phyloP scores from a whole-genome alignment of 1,140 invertebrate genomes.

The Drosophila biarmipes region DNA sequence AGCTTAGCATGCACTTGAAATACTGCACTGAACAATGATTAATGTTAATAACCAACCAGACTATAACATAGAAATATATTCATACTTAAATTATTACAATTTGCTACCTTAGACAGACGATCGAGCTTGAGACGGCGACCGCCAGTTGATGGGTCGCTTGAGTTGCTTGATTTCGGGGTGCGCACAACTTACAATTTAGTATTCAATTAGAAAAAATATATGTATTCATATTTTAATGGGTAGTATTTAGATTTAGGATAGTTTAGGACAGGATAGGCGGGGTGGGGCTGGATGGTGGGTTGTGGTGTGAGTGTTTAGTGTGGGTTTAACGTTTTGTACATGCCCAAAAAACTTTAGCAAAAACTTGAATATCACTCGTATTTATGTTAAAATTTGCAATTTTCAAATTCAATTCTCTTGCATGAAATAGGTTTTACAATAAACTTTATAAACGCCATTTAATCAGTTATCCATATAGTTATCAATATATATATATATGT shows the following conservation, averaged over 20 bases:
- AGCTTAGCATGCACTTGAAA: constrained; percentile 50
- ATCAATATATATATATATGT: constrained; percentile 25
- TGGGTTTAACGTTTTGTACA: constrained; percentile 52
- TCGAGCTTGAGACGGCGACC: constrained; percentile 46
- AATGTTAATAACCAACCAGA: constrained; percentile 53
- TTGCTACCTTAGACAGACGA: constrained; percentile 44
- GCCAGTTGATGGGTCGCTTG: constrained; percentile 7
- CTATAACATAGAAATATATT: constrained; percentile 52
- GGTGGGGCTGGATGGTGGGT: too few relatives aligned
- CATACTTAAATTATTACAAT: constrained; percentile 54
- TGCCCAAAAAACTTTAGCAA: constrained; percentile 54
- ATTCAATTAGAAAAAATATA: constrained; percentile 51
- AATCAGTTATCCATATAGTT: constrained; percentile 46
- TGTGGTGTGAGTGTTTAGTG: constrained; percentile 21
- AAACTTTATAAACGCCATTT: constrained; percentile 67
- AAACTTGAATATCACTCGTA: constrained; percentile 59
- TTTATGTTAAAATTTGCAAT: constrained; percentile 59
- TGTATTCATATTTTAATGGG: constrained; percentile 33
- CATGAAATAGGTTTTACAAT: constrained; percentile 73
- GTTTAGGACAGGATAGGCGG: neutral
- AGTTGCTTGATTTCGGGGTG: constrained; percentile 31
- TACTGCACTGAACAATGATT: constrained; percentile 52
- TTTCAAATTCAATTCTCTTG: constrained; percentile 80
- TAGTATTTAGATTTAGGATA: constrained; percentile 1
- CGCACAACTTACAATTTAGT: constrained; percentile 43